Percentiles rank a stretch among this genome's conserved stretches.
These are phyloP conservation scores for Parthenolecanium corni DNA, from an alignment of 2,888 invertebrate species.

Conservation along the genomic window DNA sequence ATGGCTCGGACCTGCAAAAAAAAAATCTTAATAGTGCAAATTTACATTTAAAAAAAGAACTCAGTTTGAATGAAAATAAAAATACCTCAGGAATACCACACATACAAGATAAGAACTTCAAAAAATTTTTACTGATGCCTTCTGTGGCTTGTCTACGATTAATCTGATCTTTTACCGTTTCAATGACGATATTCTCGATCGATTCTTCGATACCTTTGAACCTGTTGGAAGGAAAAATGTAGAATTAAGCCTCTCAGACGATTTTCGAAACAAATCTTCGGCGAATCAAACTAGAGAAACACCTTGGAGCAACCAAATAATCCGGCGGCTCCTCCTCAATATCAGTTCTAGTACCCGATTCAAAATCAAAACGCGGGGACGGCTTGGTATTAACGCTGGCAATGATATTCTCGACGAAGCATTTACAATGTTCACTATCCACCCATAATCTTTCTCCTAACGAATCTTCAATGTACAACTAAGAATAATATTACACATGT, in stretches of 20 bases:
- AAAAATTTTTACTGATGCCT: conserved; percentile 75
- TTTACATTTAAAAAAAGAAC: neutral
- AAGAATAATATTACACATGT: conserved; percentile 33
- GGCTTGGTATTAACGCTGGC: conserved; percentile 71
- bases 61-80: conserved; percentile 35
- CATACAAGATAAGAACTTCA: conserved; percentile 70
- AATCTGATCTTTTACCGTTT: conserved; percentile 77
- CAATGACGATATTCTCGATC: conserved; percentile 70
- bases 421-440: conserved; percentile 79
- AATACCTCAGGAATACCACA: conserved; percentile 71
- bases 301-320: neutral
- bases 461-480: conserved; percentile 90
- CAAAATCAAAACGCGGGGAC: conserved; percentile 44
- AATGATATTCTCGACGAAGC: conserved; percentile 80
- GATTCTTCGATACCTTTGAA: conserved; percentile 43
- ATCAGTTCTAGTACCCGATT: conserved; percentile 14
- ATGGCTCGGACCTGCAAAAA: conserved; percentile 54
- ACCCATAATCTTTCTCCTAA: conserved; percentile 88
- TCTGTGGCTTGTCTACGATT: conserved; percentile 74
- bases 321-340: conserved; percentile 1
- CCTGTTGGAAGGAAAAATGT: conserved; percentile 30
- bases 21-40: conserved; percentile 31
- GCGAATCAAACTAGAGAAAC: no score
- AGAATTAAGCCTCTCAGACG: no score
- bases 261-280: no score